A percentile compares a stretch with the other conserved stretches of the same genome.
Evolutionary conservation across 2,888 invertebrate species (phyloP).

Genomic region (Pterostichus niger): DNA sequence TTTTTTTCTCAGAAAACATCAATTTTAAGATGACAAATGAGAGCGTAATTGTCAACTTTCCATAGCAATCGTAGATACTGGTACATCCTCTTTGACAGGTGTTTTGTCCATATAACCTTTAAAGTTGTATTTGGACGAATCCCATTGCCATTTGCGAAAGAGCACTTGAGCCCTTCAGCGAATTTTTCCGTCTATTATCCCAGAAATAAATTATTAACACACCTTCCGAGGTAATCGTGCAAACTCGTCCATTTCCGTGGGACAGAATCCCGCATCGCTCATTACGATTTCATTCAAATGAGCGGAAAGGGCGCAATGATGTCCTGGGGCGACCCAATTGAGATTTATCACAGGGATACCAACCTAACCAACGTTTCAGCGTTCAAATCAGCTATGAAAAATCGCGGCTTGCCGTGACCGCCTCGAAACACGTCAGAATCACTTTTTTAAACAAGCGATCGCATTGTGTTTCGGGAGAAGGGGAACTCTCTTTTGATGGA

Average conservation of each 20-base stretch:
- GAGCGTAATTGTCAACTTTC: no score
- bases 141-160: no score
- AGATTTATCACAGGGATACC: slow-evolving; percentile 47
- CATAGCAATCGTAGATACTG: no score
- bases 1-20: no score
- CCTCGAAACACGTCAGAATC: background rate
- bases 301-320: slow-evolving; percentile 26
- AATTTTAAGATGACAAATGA: no score
- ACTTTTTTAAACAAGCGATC: slow-evolving; percentile 31
- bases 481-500: slow-evolving; percentile 10
- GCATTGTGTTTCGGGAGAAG: slow-evolving; percentile 1
- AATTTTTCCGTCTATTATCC: slow-evolving; percentile 31
- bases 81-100: no score
- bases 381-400: slow-evolving; percentile 38
- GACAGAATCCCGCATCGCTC: slow-evolving; percentile 24
- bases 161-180: background rate
- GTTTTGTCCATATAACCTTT: no score
- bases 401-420: slow-evolving; percentile 38
- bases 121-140: no score
- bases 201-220: slow-evolving; percentile 20
- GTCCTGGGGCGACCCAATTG: slow-evolving; percentile 33
- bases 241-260: slow-evolving; percentile 36
- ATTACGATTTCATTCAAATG: slow-evolving; percentile 60
- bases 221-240: background rate
- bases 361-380: slow-evolving; percentile 1